These are phyloP conservation scores for Dicerorhinus sumatrensis DNA, from an alignment of 2,113 vertebrate species.

Conservation along the genomic window DNA sequence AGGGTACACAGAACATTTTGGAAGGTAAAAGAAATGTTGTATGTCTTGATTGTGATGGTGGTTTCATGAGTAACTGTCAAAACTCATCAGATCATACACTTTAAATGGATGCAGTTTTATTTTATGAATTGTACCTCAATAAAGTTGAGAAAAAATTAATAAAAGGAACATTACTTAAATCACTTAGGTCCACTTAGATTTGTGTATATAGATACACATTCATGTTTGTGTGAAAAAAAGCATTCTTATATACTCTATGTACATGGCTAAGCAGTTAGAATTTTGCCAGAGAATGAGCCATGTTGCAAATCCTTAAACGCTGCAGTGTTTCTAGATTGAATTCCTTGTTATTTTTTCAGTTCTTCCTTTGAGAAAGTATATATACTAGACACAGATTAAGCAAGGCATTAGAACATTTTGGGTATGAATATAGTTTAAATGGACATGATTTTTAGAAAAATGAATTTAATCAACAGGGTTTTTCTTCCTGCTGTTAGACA, in stretches of 20 bases:
- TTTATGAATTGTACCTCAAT: background rate
- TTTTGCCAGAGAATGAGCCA: background rate
- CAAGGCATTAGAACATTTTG: slow-evolving; percentile 11
- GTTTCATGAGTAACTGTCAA: background rate
- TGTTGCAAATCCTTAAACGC: background rate
- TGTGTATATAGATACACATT: background rate
- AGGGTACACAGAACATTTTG: background rate
- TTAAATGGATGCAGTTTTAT: background rate
- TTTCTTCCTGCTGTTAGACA: slow-evolving; percentile 41
- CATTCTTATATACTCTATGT: background rate
- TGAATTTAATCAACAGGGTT: slow-evolving; percentile 45
- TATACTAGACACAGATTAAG: background rate
- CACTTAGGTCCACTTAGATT: background rate
- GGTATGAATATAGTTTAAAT: slow-evolving; percentile 14
- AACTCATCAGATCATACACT: background rate
- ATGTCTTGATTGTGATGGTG: background rate
- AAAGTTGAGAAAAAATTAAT: background rate
- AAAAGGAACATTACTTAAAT: background rate
- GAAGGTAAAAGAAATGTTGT: background rate
- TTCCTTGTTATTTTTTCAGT: background rate
- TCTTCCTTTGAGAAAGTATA: background rate
- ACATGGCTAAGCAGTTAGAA: background rate
- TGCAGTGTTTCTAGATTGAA: background rate
- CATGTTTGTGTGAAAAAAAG: background rate
- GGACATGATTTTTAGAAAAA: slow-evolving; percentile 29